Conservation (phyloP, 1,140 invertebrate genomes). For the Aphelinus atriplicis region DNA sequence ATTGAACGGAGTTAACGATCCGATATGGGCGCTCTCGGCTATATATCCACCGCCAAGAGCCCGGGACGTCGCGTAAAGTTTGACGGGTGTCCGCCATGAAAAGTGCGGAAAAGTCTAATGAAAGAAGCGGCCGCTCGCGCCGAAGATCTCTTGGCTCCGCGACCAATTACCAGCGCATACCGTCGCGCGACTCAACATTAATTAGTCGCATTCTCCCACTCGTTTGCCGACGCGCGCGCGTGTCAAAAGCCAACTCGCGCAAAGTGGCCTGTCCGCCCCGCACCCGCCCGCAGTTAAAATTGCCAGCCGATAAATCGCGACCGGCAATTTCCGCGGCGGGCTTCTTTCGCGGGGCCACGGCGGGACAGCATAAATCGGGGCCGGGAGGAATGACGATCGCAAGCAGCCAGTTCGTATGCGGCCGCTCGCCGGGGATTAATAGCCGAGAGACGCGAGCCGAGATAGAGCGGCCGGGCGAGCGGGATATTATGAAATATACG, state of each 20-base stretch:
- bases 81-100: too few relatives aligned
- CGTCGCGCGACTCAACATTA: neutral
- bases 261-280: constrained; percentile 5
- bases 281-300: constrained; percentile 11
- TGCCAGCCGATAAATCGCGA: constrained; percentile 29
- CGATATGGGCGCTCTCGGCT: too few relatives aligned
- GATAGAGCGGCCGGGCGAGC: neutral
- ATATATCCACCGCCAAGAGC: too few relatives aligned
- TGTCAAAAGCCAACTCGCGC: neutral
- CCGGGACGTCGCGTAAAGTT: too few relatives aligned
- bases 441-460: neutral
- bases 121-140: too few relatives aligned
- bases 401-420: constrained; percentile 13
- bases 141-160: too few relatives aligned
- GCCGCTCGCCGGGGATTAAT: constrained; percentile 14
- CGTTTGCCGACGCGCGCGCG: neutral
- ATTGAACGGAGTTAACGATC: too few relatives aligned
- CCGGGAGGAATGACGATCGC: constrained; percentile 5
- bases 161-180: too few relatives aligned
- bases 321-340: neutral
- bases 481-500: constrained; percentile 51
- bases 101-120: too few relatives aligned
- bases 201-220: constrained; percentile 9
- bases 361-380: constrained; percentile 30
- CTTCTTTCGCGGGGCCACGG: neutral